These are phyloP conservation scores for Aphis craccivora DNA, from an alignment of 1,140 invertebrate species.

Conservation along the genomic window DNA sequence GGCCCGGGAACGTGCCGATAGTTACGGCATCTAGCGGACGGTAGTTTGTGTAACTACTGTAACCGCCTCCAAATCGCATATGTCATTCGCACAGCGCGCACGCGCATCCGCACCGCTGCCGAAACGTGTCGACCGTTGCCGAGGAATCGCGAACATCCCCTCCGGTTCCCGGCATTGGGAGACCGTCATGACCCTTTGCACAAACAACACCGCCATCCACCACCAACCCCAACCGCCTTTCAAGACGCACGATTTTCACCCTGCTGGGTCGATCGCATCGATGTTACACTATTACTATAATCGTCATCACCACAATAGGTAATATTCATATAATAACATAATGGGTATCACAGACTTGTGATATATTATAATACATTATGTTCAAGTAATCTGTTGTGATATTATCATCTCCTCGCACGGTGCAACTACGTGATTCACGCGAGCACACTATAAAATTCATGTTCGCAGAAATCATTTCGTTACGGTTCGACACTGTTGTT, in stretches of 20 bases:
- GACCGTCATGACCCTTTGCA: no score
- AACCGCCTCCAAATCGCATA: not conserved
- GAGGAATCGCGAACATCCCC: not conserved
- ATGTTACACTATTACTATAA: not conserved
- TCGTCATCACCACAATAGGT: not conserved
- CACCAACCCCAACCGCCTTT: not conserved
- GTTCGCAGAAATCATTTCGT: not conserved
- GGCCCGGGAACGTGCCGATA: not conserved
- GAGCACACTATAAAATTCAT: not conserved
- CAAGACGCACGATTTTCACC: not conserved
- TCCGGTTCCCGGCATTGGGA: not conserved
- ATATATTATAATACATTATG: not conserved
- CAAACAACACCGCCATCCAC: not conserved
- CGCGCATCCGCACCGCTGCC: not conserved
- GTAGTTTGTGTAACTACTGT: not conserved
- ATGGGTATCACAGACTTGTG: not conserved
- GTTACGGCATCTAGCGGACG: not conserved
- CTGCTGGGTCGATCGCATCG: not conserved
- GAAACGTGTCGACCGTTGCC: not conserved
- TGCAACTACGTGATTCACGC: not conserved
- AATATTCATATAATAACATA: not conserved
- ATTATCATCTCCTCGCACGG: not conserved
- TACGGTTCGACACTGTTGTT: not conserved
- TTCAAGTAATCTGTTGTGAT: not conserved
- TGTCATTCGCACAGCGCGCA: not conserved